Percentiles rank a stretch among this genome's conserved stretches.
Conservation (phyloP, 2,113 vertebrate species). For the Opisthocomus hoazin region DNA sequence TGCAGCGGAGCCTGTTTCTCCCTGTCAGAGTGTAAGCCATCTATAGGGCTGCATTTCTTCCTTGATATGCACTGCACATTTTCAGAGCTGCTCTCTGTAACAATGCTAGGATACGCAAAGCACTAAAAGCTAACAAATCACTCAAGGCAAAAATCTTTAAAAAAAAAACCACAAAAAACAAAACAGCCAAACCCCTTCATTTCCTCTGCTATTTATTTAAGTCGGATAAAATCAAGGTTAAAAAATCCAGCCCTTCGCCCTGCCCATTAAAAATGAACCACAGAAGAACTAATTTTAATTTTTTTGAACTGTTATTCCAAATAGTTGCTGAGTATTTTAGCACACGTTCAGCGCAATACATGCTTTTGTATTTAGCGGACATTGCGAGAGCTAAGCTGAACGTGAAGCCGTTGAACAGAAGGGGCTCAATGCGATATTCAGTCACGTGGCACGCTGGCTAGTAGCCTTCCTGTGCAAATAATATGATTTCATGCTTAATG, state of each 20-base stretch:
- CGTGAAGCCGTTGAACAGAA: not conserved
- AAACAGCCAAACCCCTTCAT: not conserved
- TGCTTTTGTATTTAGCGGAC: not conserved
- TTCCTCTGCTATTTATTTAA: not conserved
- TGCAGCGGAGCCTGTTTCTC: not conserved
- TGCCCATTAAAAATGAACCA: not conserved
- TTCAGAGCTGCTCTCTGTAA: not conserved
- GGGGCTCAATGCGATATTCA: not conserved
- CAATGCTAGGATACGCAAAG: not conserved
- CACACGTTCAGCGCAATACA: not conserved
- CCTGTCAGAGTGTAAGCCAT: rapidly evolving
- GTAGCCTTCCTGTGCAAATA: not conserved
- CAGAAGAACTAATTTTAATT: not conserved
- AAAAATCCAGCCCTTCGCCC: not conserved
- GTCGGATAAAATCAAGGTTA: not conserved
- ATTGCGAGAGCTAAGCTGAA: not conserved
- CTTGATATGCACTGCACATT: not conserved
- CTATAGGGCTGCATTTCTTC: not conserved
- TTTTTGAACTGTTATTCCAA: not conserved
- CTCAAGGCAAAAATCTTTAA: not conserved
- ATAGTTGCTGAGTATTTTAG: not conserved
- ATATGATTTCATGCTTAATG: not conserved
- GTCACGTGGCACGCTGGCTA: not conserved
- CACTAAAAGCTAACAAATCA: not conserved
- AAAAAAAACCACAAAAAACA: not conserved